Evolutionary conservation across 2,113 vertebrate species (phyloP).

Genomic region (Anarrhichthys ocellatus): DNA sequence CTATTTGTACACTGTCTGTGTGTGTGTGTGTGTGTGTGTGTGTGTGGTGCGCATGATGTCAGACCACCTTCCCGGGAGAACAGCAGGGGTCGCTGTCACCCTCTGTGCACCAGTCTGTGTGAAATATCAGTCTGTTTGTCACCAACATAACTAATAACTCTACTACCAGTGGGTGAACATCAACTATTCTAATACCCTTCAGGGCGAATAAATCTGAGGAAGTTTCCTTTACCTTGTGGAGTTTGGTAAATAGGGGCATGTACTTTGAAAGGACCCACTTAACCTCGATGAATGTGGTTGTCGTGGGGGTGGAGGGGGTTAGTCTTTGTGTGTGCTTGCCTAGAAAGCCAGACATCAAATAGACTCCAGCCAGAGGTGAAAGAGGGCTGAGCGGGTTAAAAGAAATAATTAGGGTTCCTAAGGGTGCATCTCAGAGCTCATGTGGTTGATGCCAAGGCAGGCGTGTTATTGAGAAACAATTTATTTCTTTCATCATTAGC

Average conservation of each 20-base stretch:
- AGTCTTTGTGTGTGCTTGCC: conserved; percentile 36
- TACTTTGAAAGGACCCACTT: conserved; percentile 49
- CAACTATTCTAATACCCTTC: conserved; percentile 49
- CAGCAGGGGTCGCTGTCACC: conserved; percentile 16
- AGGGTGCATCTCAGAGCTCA: not conserved
- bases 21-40: not conserved
- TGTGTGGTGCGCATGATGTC: conserved; percentile 9
- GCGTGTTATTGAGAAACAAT: not conserved
- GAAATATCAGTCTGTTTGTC: not conserved
- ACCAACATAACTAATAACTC: conserved; percentile 40
- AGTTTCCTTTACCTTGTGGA: conserved; percentile 17
- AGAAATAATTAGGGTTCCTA: conserved; percentile 59
- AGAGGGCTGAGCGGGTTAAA: conserved; percentile 51
- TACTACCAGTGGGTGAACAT: conserved; percentile 19
- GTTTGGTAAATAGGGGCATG: not conserved
- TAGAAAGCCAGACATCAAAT: conserved; percentile 52
- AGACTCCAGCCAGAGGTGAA: conserved; percentile 56
- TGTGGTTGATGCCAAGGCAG: not conserved
- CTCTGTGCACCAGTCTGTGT: not conserved
- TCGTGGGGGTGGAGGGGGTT: conserved; percentile 1
- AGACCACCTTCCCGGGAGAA: not conserved
- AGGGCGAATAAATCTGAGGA: conserved; percentile 17
- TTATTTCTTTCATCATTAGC: conserved; percentile 6
- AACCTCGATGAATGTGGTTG: conserved; percentile 36
- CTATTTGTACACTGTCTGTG: conserved; percentile 5